Percentiles rank a stretch among this genome's conserved stretches.
phyloP scores from a whole-genome alignment of 1,140 invertebrate genomes.

The Drosophila nasuta region DNA sequence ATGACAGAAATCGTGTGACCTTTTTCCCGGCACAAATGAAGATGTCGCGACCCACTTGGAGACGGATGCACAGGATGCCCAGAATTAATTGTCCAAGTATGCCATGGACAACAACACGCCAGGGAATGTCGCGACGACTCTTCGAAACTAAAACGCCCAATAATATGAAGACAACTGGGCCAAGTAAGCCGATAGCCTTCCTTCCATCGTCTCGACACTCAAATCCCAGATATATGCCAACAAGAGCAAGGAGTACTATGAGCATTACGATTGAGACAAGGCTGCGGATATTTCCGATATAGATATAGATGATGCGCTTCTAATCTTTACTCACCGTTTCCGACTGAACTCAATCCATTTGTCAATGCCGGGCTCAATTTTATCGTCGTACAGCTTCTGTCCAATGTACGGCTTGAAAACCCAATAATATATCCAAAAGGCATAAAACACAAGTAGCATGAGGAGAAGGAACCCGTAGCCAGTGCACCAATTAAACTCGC shows the following conservation, averaged over 20 bases:
- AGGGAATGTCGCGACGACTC: constrained; percentile 87
- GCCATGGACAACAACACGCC: constrained; percentile 92
- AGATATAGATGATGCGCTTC: background rate
- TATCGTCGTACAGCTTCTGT: constrained; percentile 33
- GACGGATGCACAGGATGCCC: constrained; percentile 93
- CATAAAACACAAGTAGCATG: constrained; percentile 35
- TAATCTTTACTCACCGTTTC: constrained; percentile 27
- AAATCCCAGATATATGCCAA: constrained; percentile 7
- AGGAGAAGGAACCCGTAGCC: constrained; percentile 46
- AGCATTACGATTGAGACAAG: constrained; percentile 41
- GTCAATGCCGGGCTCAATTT: constrained; percentile 29
- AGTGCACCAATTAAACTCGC: constrained; percentile 42
- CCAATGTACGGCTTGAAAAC: constrained; percentile 52
- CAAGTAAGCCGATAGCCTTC: constrained; percentile 82
- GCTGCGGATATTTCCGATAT: constrained; percentile 13
- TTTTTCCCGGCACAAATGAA: constrained; percentile 92
- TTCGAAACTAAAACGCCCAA: constrained; percentile 86
- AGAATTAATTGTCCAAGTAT: constrained; percentile 93
- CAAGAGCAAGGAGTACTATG: constrained; percentile 1
- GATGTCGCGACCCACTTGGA: constrained; percentile 89
- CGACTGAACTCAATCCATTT: constrained; percentile 53
- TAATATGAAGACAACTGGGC: constrained; percentile 86
- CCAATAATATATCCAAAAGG: constrained; percentile 54
- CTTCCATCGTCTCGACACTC: constrained; percentile 26
- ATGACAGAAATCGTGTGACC: constrained; percentile 91